phyloP scores from a whole-genome alignment of 2,113 vertebrate species.

The Labeo rohita region DNA sequence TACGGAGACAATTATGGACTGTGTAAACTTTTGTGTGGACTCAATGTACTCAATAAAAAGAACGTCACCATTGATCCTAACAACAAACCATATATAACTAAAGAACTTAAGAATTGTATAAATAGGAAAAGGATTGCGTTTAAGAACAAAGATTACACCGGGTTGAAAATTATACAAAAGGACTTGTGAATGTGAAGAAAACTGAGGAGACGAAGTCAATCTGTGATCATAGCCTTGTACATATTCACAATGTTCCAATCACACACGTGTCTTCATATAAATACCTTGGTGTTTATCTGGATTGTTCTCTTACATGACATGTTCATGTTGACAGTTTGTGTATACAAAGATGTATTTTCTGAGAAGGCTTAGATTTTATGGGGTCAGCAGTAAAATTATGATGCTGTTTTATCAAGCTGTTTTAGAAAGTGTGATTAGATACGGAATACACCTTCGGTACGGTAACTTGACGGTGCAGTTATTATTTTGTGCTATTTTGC shows the following conservation, averaged over 20 bases:
- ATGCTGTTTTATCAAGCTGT: background rate
- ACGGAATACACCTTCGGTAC: background rate
- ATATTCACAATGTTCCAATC: background rate
- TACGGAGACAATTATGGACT: too few species aligned
- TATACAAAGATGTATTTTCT: background rate
- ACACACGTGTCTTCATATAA: conserved; percentile 7
- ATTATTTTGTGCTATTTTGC: too few species aligned
- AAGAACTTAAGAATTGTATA: too few species aligned
- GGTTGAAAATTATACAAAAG: too few species aligned
- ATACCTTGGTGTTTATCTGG: background rate
- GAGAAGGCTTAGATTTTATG: background rate
- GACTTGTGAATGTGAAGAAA: conserved; percentile 3
- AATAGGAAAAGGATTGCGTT: too few species aligned
- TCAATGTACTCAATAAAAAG: too few species aligned
- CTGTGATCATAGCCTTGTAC: background rate
- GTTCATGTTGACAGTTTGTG: conserved; percentile 8
- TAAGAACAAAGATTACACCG: too few species aligned
- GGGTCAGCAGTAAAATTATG: too few species aligned
- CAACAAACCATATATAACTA: too few species aligned
- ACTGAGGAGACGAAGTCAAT: background rate
- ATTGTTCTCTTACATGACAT: conserved; percentile 9
- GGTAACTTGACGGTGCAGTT: background rate
- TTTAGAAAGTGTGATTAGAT: too few species aligned
- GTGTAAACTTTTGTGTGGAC: too few species aligned
- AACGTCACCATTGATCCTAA: too few species aligned